Evolutionary conservation across 2,888 invertebrate species (phyloP), one percentile per base, ranked within the genome.

Genomic region (Drosophila yooni): DNA sequence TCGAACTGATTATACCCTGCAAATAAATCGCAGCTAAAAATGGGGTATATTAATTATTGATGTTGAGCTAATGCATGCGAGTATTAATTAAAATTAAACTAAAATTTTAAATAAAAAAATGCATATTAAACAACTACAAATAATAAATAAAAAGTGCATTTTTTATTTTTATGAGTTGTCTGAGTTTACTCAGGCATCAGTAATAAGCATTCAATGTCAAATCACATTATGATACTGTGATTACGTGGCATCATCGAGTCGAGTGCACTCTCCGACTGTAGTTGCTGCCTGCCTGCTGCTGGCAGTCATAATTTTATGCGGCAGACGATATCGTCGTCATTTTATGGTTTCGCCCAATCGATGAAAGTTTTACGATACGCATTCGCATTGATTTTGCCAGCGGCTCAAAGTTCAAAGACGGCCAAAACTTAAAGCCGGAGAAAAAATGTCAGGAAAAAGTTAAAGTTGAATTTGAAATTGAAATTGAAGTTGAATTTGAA

Each of bases 291-390:
- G 25, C 27, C 21, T 21, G 64, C 53, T 58, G 56, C 18, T 51
- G 66, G 59, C 66, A 64, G 50, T 76, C 82, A 86, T 84, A 82
- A 85, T 82, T 90, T 87, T 75, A 88, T 86, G 80, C 74, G 60
- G 66, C 77, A 80, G 81, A 81, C 79, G 80, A 78, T 78, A 64
- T 83, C 70, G 59, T 83, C 66, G 59, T 63, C 75, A 61, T 86
- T 90, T 91, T 90, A 91, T 83, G 74, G 60, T 60, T 61, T 33
- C 50, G 43, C 50, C 36, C 71, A 89, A 85, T 85, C 85, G 86
- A 86, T 86, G 74, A 61, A 75, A 76, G 65, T 79, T 76, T 76
- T 71, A 68, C 62, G 75, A 66, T 52, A 13, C 27, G 57, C 68
- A 69, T 65, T 75, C 59, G n/a, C 58, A 83, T 79, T 68, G 79